These are phyloP conservation scores for Odontocolon sp. DNA, from an alignment of 2,888 invertebrate species.

Conservation along the genomic window DNA sequence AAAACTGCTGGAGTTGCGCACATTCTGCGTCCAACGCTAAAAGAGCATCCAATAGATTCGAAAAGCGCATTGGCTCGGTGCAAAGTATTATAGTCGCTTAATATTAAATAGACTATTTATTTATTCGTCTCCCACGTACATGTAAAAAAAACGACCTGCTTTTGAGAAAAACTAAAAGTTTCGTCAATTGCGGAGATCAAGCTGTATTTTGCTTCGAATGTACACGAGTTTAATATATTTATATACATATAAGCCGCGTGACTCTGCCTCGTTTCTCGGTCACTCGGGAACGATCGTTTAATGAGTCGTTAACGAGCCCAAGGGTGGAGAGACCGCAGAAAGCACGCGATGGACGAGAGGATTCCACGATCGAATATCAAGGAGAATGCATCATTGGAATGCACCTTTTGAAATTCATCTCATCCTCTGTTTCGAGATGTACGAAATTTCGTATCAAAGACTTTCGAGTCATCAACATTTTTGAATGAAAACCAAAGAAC, in stretches of 20 bases:
- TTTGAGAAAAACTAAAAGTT: neutral
- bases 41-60: neutral
- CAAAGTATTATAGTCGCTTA: no score
- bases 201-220: neutral
- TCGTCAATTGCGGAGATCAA: neutral
- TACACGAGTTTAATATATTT: neutral
- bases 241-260: slow-evolving; percentile 26
- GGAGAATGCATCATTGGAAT: slow-evolving; percentile 26
- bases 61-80: neutral
- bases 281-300: slow-evolving; percentile 54
- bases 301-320: slow-evolving; percentile 57
- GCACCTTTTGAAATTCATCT: slow-evolving; percentile 14
- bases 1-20: slow-evolving; percentile 33
- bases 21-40: neutral
- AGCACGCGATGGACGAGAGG: slow-evolving; percentile 1
- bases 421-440: no score
- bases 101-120: neutral
- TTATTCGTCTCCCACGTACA: neutral
- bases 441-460: no score
- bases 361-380: slow-evolving; percentile 36
- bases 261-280: slow-evolving; percentile 47
- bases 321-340: slow-evolving; percentile 39
- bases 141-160: neutral
- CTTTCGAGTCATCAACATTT: no score
- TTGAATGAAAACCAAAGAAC: no score